phyloP scores from a whole-genome alignment of 2,797 vertebrate species.

The Typhlichthys subterraneus region DNA sequence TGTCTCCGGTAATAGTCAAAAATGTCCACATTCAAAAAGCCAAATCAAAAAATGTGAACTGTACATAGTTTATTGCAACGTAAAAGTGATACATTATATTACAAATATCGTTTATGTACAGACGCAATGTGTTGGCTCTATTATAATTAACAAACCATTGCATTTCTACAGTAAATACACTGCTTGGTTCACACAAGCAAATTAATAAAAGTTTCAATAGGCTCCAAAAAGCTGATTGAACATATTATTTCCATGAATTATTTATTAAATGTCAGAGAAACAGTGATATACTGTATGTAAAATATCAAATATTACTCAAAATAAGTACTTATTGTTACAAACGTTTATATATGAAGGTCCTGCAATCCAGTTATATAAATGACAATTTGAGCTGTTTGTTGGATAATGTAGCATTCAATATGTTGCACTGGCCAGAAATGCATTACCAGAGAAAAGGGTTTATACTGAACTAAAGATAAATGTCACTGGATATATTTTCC shows the following conservation, averaged over 20 bases:
- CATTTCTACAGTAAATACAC: conserved; percentile 83
- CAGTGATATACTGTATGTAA: conserved; percentile 1
- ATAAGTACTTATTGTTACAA: background rate
- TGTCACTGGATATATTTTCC: conserved; percentile 83
- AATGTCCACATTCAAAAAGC: background rate
- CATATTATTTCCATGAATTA: conserved; percentile 15
- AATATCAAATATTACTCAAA: background rate
- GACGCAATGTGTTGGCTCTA: conserved; percentile 64
- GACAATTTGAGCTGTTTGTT: too few relatives aligned
- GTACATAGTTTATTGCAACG: conserved; percentile 79
- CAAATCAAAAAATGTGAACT: conserved; percentile 39
- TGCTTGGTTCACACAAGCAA: conserved; percentile 71
- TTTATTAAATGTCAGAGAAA: conserved; percentile 9
- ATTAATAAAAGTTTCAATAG: conserved; percentile 48
- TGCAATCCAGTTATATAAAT: too few relatives aligned
- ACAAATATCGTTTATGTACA: conserved; percentile 82
- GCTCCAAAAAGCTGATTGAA: conserved; percentile 22
- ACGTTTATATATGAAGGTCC: too few relatives aligned
- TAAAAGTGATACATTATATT: conserved; percentile 72
- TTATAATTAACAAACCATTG: conserved; percentile 67
- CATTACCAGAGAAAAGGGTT: conserved; percentile 30
- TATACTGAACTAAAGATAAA: conserved; percentile 54
- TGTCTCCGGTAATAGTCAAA: too few relatives aligned
- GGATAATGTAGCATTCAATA: too few relatives aligned
- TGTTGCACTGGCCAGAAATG: conserved; percentile 35